Conservation (phyloP, 2,113 vertebrate genomes). For the Gnathonemus echidnorhynchus region DNA sequence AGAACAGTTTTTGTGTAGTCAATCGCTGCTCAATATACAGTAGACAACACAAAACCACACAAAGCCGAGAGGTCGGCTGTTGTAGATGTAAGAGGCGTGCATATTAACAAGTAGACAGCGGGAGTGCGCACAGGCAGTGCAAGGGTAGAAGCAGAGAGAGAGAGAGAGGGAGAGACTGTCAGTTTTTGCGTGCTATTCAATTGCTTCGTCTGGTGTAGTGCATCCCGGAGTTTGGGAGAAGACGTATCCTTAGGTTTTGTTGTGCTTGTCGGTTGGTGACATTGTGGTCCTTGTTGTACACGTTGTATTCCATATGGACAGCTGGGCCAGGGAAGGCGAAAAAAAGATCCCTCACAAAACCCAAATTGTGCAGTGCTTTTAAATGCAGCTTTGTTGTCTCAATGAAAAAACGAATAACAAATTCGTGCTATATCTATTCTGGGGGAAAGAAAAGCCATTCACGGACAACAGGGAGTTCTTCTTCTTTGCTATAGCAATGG, state of each 20-base stretch:
- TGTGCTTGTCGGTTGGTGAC: slow-evolving; percentile 70
- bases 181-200: slow-evolving; percentile 45
- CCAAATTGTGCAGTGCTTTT: slow-evolving; percentile 79
- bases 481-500: slow-evolving; percentile 33
- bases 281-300: slow-evolving; percentile 70
- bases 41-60: slow-evolving; percentile 66
- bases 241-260: slow-evolving; percentile 72
- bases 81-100: slow-evolving; percentile 77
- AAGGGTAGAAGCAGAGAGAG: slow-evolving; percentile 21
- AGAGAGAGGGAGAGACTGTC: background rate
- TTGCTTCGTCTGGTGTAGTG: slow-evolving; percentile 54
- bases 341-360: slow-evolving; percentile 69
- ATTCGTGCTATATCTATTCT: slow-evolving; percentile 80
- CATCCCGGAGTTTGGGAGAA: slow-evolving; percentile 67
- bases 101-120: slow-evolving; percentile 64
- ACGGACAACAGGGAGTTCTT: slow-evolving; percentile 50
- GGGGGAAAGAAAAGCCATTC: slow-evolving; percentile 46
- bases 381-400: slow-evolving; percentile 79
- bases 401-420: slow-evolving; percentile 79
- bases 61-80: slow-evolving; percentile 65
- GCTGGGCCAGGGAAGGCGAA: slow-evolving; percentile 65
- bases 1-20: slow-evolving; percentile 57
- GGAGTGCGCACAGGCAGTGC: slow-evolving; percentile 41
- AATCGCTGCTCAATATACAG: slow-evolving; percentile 77
- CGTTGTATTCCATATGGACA: slow-evolving; percentile 78